Base-by-base conservation (phyloP, 2,888 invertebrate species). In the Ganaspis brasiliensis region DNA sequence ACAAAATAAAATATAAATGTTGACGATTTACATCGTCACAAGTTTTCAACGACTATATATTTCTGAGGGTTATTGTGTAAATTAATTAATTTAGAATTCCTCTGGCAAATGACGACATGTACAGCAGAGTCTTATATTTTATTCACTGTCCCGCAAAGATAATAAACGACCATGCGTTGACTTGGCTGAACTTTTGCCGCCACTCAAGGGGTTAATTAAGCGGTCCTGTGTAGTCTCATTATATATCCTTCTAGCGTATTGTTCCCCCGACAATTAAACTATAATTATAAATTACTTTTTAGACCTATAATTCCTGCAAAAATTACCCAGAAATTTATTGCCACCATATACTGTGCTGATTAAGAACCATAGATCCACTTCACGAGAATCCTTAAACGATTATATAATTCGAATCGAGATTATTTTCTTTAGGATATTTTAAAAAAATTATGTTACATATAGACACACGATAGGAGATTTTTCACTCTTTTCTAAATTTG, bases 131-230 rank as follows among this genome's bases (percentile, higher is more conserved):
- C 45, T 24, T 67, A 63, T 67, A 59, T 37, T 24, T 24, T 56
- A 24, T 67, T 67, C 40, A 40, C 24, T 24, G 19, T 21, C 40
- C 67, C 24, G 24, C 24, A 45, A 67, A 67, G 40, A 59, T 59
- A 59, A 67, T 45, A 45, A 67, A 67, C 67, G 67, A 45, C 67
- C 67, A 45, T 21, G 67, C 21, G 67, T 67, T 45, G 67, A 67
- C 67, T 67, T 67, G 37, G 9, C 67, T 67, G 40, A 67, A 67
- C 67, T 67, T 67, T 45, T 67, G 67, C 40, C 67, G 67, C 40
- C 67, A 67, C 67, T 67, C 67, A 67, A 24, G 67, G 67, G 67
- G 67, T 67, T 67, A 67, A 67, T 67, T 67, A 67, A 67, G 45
- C 67, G 45, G 24, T 67, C 67, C 56, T 56, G 14, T 67, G 67